Evolutionary conservation across 2,113 vertebrate species (phyloP).

Genomic region (Chloebia gouldiae): DNA sequence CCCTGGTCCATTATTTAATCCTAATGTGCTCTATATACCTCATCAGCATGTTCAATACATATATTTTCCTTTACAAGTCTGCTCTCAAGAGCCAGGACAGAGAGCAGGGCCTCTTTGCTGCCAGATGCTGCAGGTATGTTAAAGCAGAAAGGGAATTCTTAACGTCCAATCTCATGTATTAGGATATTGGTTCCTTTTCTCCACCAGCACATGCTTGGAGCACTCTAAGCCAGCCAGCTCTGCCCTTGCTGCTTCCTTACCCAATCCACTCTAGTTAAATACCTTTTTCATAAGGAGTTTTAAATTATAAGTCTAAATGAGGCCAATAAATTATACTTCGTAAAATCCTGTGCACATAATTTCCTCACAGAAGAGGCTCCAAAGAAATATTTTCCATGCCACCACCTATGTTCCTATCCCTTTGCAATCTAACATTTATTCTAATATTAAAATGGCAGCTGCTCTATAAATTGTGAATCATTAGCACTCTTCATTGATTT

Average conservation of each 20-base stretch:
- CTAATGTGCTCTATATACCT: neutral
- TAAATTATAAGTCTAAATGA: conserved; percentile 80
- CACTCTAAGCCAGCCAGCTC: conserved; percentile 19
- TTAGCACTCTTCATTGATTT: conserved; percentile 85
- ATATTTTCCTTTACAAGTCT: neutral
- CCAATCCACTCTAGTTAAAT: conserved; percentile 71
- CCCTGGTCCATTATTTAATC: neutral
- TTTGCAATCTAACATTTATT: conserved; percentile 80
- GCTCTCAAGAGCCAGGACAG: neutral
- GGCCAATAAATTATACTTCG: conserved; percentile 81
- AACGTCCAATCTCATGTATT: neutral
- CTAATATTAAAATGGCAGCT: conserved; percentile 89
- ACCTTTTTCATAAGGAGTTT: conserved; percentile 77
- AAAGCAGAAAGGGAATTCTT: neutral
- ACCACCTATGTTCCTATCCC: conserved; percentile 72
- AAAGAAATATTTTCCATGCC: conserved; percentile 79
- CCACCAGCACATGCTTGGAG: neutral
- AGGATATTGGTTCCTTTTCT: neutral
- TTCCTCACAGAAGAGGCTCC: conserved; percentile 73
- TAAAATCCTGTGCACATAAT: conserved; percentile 77
- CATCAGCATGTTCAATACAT: neutral
- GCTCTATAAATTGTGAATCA: conserved; percentile 92
- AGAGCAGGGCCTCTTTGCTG: neutral
- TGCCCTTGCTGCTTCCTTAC: neutral
- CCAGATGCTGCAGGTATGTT: neutral